Evolutionary conservation across 2,113 vertebrate genomes (phyloP).

Genomic region (Chloropsis hardwickii): DNA sequence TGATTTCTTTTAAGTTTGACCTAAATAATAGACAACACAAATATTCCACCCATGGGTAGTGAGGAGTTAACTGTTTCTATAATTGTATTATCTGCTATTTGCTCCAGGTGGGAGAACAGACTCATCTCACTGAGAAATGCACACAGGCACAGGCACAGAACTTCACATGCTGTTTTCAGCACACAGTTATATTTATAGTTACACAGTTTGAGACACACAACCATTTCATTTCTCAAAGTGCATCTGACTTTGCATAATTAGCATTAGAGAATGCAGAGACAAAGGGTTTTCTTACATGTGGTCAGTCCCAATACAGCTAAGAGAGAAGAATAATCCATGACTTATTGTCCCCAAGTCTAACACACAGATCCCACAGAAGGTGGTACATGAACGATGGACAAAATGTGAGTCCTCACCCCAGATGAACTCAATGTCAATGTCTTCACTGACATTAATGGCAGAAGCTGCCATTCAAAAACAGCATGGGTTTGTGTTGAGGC

Average conservation of each 20-base stretch:
- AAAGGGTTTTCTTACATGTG: not conserved
- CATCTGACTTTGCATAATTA: not conserved
- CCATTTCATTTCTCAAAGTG: rapidly evolving
- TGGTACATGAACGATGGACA: rapidly evolving
- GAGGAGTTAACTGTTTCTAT: not conserved
- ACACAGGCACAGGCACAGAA: not conserved
- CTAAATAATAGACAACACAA: not conserved
- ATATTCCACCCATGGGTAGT: not conserved
- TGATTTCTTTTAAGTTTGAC: not conserved
- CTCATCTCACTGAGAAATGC: not conserved
- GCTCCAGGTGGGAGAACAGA: not conserved
- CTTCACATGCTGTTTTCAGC: not conserved
- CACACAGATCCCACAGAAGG: not conserved
- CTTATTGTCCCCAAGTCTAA: not conserved
- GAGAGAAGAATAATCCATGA: not conserved
- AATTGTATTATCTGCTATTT: not conserved
- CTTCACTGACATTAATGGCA: not conserved
- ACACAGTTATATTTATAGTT: not conserved
- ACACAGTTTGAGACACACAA: not conserved
- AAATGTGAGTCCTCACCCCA: not conserved
- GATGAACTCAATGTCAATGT: not conserved
- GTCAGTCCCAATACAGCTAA: not conserved
- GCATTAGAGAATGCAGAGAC: not conserved
- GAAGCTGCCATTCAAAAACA: not conserved
- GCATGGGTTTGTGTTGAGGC: not conserved